Conservation (phyloP, 2,888 invertebrate genomes). For the Oeneis ivallda region DNA sequence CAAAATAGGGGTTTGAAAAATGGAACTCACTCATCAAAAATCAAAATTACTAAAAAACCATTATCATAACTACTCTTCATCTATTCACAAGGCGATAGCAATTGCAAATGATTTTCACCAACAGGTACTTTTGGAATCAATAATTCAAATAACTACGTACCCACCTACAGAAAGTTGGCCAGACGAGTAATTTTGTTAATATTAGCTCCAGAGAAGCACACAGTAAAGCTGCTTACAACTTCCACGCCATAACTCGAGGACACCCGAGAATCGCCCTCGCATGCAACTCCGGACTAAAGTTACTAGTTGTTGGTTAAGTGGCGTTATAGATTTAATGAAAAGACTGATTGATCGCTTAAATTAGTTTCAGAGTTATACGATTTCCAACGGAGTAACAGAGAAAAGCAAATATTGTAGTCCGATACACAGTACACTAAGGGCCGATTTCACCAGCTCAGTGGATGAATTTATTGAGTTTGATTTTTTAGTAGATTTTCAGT, state of each 20-base stretch:
- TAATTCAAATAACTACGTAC: slow-evolving; percentile 75
- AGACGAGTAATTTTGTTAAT: slow-evolving; percentile 71
- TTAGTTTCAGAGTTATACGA: slow-evolving; percentile 40
- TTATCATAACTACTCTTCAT: no score
- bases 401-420: slow-evolving; percentile 35
- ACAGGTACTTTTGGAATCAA: slow-evolving; percentile 37
- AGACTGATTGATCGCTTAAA: slow-evolving; percentile 55
- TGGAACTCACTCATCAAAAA: no score
- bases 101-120: neutral
- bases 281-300: slow-evolving; percentile 49
- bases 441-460: no score
- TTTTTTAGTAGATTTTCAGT: no score
- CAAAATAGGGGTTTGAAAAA: no score
- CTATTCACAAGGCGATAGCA: neutral
- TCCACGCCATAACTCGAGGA: slow-evolving; percentile 63
- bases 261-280: slow-evolving; percentile 50
- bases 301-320: slow-evolving; percentile 54
- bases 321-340: slow-evolving; percentile 65
- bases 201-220: slow-evolving; percentile 55
- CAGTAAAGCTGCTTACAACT: slow-evolving; percentile 75
- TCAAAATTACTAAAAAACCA: no score
- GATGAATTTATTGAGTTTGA: no score
- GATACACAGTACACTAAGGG: no score
- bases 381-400: slow-evolving; percentile 33
- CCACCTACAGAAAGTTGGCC: slow-evolving; percentile 50